Conservation (phyloP, 1,140 invertebrate species). For the Gryllus bimaculatus region DNA sequence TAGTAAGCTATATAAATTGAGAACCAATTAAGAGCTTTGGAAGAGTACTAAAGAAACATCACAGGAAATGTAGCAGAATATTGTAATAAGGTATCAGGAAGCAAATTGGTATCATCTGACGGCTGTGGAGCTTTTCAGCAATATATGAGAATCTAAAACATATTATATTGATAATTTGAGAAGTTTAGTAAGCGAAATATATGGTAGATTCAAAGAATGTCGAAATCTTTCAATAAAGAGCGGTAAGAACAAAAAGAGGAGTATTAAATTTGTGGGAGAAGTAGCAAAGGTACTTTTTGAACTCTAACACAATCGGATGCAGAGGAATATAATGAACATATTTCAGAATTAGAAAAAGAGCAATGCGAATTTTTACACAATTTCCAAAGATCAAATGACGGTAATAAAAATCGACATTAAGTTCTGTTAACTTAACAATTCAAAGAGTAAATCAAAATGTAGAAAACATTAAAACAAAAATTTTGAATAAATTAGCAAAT, state of each 20-base stretch:
- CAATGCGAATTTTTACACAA: neutral
- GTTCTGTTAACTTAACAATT: neutral
- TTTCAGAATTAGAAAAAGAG: constrained; percentile 7
- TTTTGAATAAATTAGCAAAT: too few relatives aligned
- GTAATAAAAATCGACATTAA: constrained; percentile 8
- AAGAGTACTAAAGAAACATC: too few relatives aligned
- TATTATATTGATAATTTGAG: neutral
- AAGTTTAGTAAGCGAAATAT: neutral
- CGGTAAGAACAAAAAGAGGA: neutral
- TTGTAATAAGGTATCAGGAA: too few relatives aligned
- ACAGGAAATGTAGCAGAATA: too few relatives aligned
- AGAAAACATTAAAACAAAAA: neutral
- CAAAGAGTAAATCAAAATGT: constrained; percentile 7
- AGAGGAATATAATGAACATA: constrained; percentile 7
- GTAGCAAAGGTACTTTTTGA: constrained; percentile 10
- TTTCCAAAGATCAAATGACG: constrained; percentile 8
- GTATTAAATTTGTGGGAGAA: constrained; percentile 10
- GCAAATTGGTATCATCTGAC: too few relatives aligned
- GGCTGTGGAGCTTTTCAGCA: neutral
- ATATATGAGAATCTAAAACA: constrained; percentile 7
- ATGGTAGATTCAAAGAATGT: neutral
- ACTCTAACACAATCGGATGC: neutral
- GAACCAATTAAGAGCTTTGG: too few relatives aligned
- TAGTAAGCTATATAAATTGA: too few relatives aligned
- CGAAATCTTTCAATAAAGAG: neutral